Conservation (phyloP, 1,140 invertebrate species). For the Helicoverpa zea region DNA sequence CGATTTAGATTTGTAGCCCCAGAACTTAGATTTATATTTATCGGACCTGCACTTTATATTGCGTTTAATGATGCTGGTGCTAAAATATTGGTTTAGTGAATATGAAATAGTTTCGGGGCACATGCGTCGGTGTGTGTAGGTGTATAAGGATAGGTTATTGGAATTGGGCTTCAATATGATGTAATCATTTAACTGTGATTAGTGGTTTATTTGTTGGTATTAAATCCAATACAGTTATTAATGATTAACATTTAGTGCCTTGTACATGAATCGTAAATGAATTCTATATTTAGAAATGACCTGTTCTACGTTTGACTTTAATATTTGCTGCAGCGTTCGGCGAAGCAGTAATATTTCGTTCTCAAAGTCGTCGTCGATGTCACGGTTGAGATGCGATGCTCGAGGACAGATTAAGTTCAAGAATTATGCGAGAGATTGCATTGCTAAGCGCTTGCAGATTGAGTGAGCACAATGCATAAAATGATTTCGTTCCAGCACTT, state of each 20-base stretch:
- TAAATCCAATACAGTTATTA: too few species aligned
- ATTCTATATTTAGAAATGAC: neutral
- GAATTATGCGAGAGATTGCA: constrained; percentile 52
- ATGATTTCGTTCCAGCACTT: constrained; percentile 49
- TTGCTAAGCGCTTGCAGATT: constrained; percentile 54
- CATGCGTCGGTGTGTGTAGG: neutral
- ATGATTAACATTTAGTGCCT: too few species aligned
- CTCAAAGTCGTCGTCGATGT: constrained; percentile 29
- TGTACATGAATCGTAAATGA: too few species aligned
- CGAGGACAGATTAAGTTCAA: constrained; percentile 40
- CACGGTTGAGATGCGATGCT: constrained; percentile 31
- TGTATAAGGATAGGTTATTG: neutral
- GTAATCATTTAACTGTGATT: neutral
- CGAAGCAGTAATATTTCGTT: constrained; percentile 4
- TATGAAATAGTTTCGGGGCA: neutral
- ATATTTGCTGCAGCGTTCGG: neutral
- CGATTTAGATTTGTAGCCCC: constrained; percentile 33
- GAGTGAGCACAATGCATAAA: constrained; percentile 55
- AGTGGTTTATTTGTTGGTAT: too few species aligned
- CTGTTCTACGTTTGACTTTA: neutral
- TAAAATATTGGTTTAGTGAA: constrained; percentile 30
- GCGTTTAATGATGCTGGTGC: constrained; percentile 9
- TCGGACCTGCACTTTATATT: constrained; percentile 11
- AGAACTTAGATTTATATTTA: constrained; percentile 35
- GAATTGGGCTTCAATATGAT: neutral